Conservation (phyloP, 2,113 vertebrate species). For the Gorsachius goisagi region DNA sequence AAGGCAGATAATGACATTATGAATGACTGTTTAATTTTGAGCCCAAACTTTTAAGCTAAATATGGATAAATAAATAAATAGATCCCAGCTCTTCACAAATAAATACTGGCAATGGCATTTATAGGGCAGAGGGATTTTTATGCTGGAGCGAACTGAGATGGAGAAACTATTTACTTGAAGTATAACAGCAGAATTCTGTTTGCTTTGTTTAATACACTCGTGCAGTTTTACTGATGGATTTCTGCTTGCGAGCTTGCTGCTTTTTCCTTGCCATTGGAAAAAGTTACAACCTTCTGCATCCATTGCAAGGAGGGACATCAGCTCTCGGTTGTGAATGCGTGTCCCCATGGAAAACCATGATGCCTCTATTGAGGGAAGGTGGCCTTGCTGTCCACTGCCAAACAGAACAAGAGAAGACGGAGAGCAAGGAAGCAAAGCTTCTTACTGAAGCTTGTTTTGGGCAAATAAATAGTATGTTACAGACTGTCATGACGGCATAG, state of each 20-base stretch:
- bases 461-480: neutral
- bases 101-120: conserved; percentile 4
- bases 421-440: neutral
- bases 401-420: neutral
- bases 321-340: neutral
- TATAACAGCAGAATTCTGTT: neutral
- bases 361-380: neutral
- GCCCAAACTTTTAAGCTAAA: conserved; percentile 38
- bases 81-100: neutral
- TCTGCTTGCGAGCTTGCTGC: neutral
- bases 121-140: neutral
- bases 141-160: neutral
- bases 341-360: neutral
- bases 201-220: conserved; percentile 1
- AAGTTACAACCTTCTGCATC: neutral
- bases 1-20: conserved; percentile 52
- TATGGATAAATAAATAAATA: conserved; percentile 56
- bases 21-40: conserved; percentile 45
- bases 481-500: neutral
- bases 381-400: neutral
- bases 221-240: neutral
- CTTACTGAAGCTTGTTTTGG: neutral
- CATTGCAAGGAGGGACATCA: neutral
- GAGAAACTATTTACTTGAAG: conserved; percentile 31
- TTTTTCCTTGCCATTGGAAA: neutral